Evolutionary conservation across 1,140 invertebrate species (phyloP).

Genomic region (Drosophila navojoa): DNA sequence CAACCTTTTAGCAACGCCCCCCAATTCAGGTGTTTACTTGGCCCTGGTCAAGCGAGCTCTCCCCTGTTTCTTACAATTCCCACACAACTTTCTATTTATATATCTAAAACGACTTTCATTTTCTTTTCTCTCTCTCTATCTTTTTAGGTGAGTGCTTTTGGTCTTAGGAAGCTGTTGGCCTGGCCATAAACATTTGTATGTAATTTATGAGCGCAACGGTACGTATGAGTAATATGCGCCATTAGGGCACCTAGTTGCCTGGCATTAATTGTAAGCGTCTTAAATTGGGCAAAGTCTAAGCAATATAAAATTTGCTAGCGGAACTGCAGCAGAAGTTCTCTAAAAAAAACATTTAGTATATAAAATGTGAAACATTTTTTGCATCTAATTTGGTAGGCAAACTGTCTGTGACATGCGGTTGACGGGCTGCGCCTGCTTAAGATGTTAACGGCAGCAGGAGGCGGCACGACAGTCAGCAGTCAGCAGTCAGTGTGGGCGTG

Average conservation of each 20-base stretch:
- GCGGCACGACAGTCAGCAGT: neutral
- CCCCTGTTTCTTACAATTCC: conserved; percentile 26
- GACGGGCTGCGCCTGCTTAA: too few species aligned
- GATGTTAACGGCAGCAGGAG: neutral
- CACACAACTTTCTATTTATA: conserved; percentile 29
- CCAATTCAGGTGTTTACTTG: conserved; percentile 5
- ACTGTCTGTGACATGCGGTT: conserved; percentile 14
- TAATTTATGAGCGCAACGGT: conserved; percentile 45
- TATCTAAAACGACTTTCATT: conserved; percentile 2
- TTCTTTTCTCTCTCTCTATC: conserved; percentile 12
- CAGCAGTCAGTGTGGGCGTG: conserved; percentile 18
- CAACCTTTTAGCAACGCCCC: conserved; percentile 32
- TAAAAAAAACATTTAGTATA: neutral
- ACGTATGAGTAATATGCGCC: conserved; percentile 59
- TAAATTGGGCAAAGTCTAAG: conserved; percentile 33
- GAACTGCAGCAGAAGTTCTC: conserved; percentile 4
- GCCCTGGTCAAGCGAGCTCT: conserved; percentile 27
- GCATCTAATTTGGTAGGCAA: conserved; percentile 39
- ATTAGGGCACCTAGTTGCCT: conserved; percentile 16
- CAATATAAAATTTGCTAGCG: conserved; percentile 23
- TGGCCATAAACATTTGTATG: conserved; percentile 14
- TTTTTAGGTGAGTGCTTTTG: conserved; percentile 66
- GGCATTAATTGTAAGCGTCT: conserved; percentile 35
- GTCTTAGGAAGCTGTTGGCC: conserved; percentile 34
- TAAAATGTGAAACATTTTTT: conserved; percentile 2